Conservation (phyloP, 2,113 vertebrate species). For the Caranx melampygus region DNA sequence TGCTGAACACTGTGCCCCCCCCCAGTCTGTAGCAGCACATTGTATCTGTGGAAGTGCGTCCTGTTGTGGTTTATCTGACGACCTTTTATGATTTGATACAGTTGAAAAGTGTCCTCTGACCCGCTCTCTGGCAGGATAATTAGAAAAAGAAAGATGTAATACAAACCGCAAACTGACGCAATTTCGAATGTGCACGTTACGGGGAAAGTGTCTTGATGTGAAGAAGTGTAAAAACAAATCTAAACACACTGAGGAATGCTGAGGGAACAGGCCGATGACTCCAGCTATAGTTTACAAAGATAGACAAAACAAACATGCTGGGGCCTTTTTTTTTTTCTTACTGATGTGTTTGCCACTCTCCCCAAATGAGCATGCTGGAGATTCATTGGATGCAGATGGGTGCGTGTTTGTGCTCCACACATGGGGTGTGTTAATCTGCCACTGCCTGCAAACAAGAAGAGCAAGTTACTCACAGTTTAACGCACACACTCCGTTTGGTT, state of each 20-base stretch:
- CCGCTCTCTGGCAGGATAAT: slow-evolving; percentile 25
- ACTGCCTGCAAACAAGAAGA: slow-evolving; percentile 25
- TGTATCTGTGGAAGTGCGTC: slow-evolving; percentile 56
- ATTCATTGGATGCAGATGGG: slow-evolving; percentile 74
- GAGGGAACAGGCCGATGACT: slow-evolving; percentile 33
- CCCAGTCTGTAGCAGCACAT: slow-evolving; percentile 48
- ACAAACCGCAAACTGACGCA: slow-evolving; percentile 18
- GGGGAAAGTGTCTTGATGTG: slow-evolving; percentile 13
- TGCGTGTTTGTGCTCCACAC: slow-evolving; percentile 59
- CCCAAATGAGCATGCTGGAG: slow-evolving; percentile 40
- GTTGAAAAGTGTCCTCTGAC: slow-evolving; percentile 39
- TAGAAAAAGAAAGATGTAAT: slow-evolving; percentile 13
- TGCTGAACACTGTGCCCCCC: slow-evolving; percentile 50
- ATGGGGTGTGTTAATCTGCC: slow-evolving; percentile 44
- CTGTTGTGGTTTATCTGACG: slow-evolving; percentile 45
- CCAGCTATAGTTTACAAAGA: slow-evolving; percentile 59
- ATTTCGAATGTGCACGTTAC: slow-evolving; percentile 12
- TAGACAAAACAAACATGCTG: slow-evolving; percentile 58
- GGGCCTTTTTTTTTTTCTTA: slow-evolving; percentile 23
- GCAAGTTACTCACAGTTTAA: slow-evolving; percentile 24
- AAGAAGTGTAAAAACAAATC: slow-evolving; percentile 31
- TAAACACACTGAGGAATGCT: slow-evolving; percentile 36
- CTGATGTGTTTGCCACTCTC: slow-evolving; percentile 55
- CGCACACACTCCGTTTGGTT: slow-evolving; percentile 1
- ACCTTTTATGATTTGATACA: slow-evolving; percentile 59